Evolutionary conservation across 2,888 invertebrate genomes (phyloP).

Genomic region (Ochropleura leucogaster): DNA sequence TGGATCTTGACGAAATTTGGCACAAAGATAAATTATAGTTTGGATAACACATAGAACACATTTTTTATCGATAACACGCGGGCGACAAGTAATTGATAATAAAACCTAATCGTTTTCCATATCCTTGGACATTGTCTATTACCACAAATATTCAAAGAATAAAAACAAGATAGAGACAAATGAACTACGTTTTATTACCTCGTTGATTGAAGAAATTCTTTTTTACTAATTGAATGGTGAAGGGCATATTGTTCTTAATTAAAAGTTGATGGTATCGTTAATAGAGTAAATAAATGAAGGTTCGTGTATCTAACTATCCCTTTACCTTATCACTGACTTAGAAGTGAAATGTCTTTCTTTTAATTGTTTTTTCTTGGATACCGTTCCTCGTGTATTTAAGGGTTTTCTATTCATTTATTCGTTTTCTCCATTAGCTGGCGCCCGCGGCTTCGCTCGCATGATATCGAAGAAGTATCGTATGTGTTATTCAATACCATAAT

Average conservation of each 20-base stretch:
- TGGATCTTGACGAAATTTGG: no score
- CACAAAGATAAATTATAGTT: no score
- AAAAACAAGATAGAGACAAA: slow-evolving; percentile 39
- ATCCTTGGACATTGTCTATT: slow-evolving; percentile 26
- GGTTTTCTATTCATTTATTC: not conserved
- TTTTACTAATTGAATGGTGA: slow-evolving; percentile 55
- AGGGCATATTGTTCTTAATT: slow-evolving; percentile 48
- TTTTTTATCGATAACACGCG: no score
- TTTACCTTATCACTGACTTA: not conserved
- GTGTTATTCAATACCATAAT: no score
- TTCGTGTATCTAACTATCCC: not conserved
- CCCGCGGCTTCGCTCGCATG: no score
- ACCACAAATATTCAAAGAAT: slow-evolving; percentile 40
- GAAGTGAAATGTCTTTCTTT: not conserved
- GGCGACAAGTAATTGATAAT: not conserved
- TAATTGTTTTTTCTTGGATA: not conserved
- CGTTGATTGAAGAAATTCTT: slow-evolving; percentile 36
- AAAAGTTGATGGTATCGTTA: slow-evolving; percentile 46
- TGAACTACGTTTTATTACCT: slow-evolving; percentile 44
- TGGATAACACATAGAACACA: no score
- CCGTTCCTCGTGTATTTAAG: not conserved
- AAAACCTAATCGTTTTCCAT: slow-evolving; percentile 31
- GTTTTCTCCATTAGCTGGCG: no score
- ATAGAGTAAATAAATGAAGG: slow-evolving; percentile 18
- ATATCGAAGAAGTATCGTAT: no score